Base-by-base conservation (phyloP, 2,888 invertebrate genomes). In the Philereme transversata region DNA sequence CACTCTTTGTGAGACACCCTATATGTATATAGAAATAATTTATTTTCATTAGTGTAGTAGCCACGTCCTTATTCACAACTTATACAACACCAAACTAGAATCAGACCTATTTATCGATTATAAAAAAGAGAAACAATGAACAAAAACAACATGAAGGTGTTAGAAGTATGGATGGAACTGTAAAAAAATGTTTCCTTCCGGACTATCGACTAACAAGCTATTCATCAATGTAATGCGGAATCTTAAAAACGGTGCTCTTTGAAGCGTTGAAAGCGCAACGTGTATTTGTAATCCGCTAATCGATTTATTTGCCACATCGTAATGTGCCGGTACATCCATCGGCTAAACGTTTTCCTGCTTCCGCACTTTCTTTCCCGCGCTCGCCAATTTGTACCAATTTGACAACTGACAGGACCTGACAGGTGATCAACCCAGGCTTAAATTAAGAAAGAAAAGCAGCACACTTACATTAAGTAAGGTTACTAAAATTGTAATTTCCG, bases 311-410 rank as follows among this genome's bases (percentile, higher is more conserved):
- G 55, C 57, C 22, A 46, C 62, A 65, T 62, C 60, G 50, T 60
- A 57, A 44, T 34, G 8, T 51, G 51, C 11, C 51, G 36, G 46
- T 40, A 45, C 49, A 40, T 44, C 40, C 56, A 44, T 47, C 52
- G 47, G 35, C 38, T 51, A 51, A 53, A 60, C 52, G 54, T 45
- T 60, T 68, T 65, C 68, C 68, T 60, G 58, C 58, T 65, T 67
- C 70, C 68, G 64, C 48, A 58, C 64, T 68, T 58, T 56, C 60
- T 64, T 58, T 62, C 64, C 33, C 62, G 44, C 47, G 51, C 49
- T 54, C 51, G 52, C 51, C 61, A 49, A 60, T 63, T 59, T 59
- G 54, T 51, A 48, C 34, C 56, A 52, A 48, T 60, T 54, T 57
- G 56, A 60, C 55, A 57, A 43, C 47, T 58, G 54, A 62, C 51